Base-by-base conservation (phyloP, 2,113 vertebrate species). In the Dinomys branickii region DNA sequence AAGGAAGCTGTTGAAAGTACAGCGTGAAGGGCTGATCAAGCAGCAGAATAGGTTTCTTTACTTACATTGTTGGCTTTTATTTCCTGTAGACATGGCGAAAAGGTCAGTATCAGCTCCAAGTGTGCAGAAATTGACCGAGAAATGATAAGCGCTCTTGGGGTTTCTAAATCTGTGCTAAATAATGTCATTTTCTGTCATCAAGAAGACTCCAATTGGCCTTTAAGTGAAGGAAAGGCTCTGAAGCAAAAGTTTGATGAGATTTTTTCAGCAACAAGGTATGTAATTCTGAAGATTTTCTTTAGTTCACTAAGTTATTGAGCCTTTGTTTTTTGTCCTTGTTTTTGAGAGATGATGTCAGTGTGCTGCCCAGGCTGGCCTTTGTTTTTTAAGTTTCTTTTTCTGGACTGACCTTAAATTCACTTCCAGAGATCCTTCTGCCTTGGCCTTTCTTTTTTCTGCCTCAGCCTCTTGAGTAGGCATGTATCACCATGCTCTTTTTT, bases 221-320 rank as follows among this genome's bases (percentile, higher is more conserved):
- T 99, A 52, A 99, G 99, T 84, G 99, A 99, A 97, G 99, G 99
- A 85, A 99, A 99, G 96, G 99, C 99, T 82, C 99, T 99, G 95
- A 99, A 99, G 94, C 99, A 99, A 77, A 99, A 99, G 96, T 99
- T 99, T 97, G 99, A 99, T 99, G 99, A 99, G 85, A 99, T 99
- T 97, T 99, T 99, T 81, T 99, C 99, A 90, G 99, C 99, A 92
- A 99, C 99, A 94, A 99, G 99, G 99, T 99, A 98, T 97, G 97
- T 97, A 78, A 95, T 41, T 96, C 97, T 95, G 65, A 88, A 3
- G 94, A 73, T 52, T 19, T 20, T 73, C 41, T 54, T 80, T 92
- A 69, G n/a, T 4, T 44, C 14, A 26, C 65, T 44, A 90, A 71
- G 56, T 93, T 90, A 50, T 38, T 85, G 41, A 95, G 24, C 44